Conservation (phyloP, 1,140 invertebrate genomes). For the Panonychus citri region DNA sequence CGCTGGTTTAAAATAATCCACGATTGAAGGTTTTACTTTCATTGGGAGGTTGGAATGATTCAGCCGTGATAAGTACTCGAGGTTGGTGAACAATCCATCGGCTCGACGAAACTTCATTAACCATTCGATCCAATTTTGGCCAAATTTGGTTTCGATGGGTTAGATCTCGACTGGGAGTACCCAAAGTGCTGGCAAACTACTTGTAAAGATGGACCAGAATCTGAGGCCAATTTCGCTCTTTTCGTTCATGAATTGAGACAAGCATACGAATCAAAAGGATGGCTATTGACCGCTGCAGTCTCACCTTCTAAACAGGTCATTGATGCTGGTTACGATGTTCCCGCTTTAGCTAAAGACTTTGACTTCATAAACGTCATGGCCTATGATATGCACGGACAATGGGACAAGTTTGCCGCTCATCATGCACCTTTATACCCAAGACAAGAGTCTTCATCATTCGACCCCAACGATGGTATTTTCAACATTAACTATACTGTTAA, state of each 20-base stretch:
- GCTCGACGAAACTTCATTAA: constrained; percentile 43
- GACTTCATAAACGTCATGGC: constrained; percentile 70
- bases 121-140: constrained; percentile 39
- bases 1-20: constrained; percentile 41
- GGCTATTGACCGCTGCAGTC: constrained; percentile 31
- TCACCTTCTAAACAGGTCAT: constrained; percentile 30
- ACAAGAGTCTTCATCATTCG: constrained; percentile 8
- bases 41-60: constrained; percentile 55
- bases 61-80: constrained; percentile 42
- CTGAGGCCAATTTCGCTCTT: constrained; percentile 2
- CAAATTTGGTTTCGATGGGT: constrained; percentile 33
- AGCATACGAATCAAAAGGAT: constrained; percentile 24
- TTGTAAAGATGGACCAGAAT: neutral
- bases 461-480: constrained; percentile 28
- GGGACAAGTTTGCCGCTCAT: constrained; percentile 36
- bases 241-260: constrained; percentile 4
- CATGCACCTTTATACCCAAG: constrained; percentile 24
- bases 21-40: constrained; percentile 48
- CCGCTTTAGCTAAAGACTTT: constrained; percentile 34
- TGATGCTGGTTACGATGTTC: constrained; percentile 46
- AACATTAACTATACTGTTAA: constrained; percentile 24
- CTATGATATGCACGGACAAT: constrained; percentile 66
- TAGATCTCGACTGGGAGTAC: constrained; percentile 36
- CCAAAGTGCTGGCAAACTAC: constrained; percentile 19
- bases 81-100: constrained; percentile 32